phyloP scores from a whole-genome alignment of 2,797 vertebrate species.

The Anabas testudineus region DNA sequence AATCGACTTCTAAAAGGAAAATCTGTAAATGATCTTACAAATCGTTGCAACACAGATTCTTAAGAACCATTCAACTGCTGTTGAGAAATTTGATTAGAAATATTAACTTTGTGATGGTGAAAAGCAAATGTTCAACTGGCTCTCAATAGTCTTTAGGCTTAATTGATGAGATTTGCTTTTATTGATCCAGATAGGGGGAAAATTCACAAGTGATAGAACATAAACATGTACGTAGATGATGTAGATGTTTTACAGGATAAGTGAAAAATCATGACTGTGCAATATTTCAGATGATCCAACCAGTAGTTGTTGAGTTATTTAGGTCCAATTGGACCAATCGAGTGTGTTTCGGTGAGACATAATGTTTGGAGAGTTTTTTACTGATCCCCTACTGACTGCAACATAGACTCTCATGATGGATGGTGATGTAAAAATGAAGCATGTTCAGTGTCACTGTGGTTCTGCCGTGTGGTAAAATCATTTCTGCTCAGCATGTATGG shows the following conservation, averaged over 20 bases:
- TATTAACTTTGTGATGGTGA: not conserved
- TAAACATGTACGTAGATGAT: no score
- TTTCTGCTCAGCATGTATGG: constrained; percentile 54
- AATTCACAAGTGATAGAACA: no score
- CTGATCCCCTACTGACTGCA: constrained; percentile 12
- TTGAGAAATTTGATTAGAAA: not conserved
- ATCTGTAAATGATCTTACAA: constrained; percentile 42
- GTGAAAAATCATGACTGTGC: no score
- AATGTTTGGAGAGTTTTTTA: constrained; percentile 4
- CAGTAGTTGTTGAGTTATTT: not conserved
- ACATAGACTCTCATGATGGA: constrained; percentile 22
- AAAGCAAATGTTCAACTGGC: not conserved
- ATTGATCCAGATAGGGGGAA: no score
- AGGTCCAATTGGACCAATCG: not conserved
- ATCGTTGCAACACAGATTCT: constrained; percentile 29
- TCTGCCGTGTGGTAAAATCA: constrained; percentile 49
- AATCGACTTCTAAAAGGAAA: constrained; percentile 40
- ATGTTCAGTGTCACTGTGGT: constrained; percentile 44
- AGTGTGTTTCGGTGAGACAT: constrained; percentile 12
- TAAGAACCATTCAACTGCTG: not conserved
- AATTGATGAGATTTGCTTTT: no score
- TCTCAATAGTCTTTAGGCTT: not conserved
- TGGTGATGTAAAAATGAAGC: constrained; percentile 37
- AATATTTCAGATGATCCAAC: not conserved
- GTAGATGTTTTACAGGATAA: no score